phyloP scores from a whole-genome alignment of 2,888 invertebrate genomes.

The Leucophenga montana region DNA sequence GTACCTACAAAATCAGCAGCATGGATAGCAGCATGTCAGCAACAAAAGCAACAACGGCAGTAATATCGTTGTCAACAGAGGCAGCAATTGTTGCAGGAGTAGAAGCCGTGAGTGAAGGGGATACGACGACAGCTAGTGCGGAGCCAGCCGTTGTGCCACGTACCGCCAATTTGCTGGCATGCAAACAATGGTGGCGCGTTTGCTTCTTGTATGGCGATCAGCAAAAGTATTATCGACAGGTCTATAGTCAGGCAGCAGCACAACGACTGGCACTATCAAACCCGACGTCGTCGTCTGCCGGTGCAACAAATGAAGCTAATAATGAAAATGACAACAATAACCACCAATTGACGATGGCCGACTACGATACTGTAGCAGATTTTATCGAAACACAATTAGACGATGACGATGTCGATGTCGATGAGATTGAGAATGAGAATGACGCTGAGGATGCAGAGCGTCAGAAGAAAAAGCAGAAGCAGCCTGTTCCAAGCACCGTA shows the following conservation, averaged over 20 bases:
- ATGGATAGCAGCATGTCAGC: constrained; percentile 33
- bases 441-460: constrained; percentile 23
- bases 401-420: constrained; percentile 43
- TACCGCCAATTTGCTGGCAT: constrained; percentile 84
- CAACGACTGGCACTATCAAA: constrained; percentile 74
- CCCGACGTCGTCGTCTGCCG: constrained; percentile 19
- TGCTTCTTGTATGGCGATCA: constrained; percentile 92
- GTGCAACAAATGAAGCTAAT: constrained; percentile 57
- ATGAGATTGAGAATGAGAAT: constrained; percentile 13
- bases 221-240: constrained; percentile 87
- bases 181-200: constrained; percentile 92
- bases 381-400: constrained; percentile 65
- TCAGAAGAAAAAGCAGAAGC: not conserved
- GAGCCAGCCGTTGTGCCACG: constrained; percentile 73
- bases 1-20: constrained; percentile 41
- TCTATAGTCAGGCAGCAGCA: constrained; percentile 78
- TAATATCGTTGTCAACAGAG: constrained; percentile 37
- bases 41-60: constrained; percentile 31
- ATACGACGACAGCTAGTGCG: constrained; percentile 67
- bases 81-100: constrained; percentile 51
- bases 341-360: constrained; percentile 56
- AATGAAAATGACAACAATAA: constrained; percentile 60
- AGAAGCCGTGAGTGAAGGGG: constrained; percentile 53
- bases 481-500: not conserved
- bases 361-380: constrained; percentile 62